Percentiles rank a stretch among this genome's conserved stretches.
phyloP scores from a whole-genome alignment of 2,113 vertebrate species.

The Scatophagus argus region DNA sequence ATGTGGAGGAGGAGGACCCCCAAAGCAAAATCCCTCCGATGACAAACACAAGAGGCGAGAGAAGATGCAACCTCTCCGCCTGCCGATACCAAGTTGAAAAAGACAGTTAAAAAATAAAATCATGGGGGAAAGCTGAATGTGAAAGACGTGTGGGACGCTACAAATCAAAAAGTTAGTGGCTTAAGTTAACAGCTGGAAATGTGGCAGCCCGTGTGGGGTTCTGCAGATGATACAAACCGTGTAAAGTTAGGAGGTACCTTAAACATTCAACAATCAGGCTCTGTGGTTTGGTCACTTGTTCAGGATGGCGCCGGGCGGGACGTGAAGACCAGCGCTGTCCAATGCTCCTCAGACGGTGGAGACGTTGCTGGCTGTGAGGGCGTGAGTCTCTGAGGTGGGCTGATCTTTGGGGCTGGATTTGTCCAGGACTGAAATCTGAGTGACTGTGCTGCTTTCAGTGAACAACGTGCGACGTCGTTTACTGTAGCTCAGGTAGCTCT shows the following conservation, averaged over 20 bases:
- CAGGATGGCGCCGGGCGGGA: background rate
- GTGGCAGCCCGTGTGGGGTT: background rate
- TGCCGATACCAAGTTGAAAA: background rate
- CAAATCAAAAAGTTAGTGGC: slow-evolving; percentile 3
- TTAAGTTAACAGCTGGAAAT: background rate
- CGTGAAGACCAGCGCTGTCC: accelerated
- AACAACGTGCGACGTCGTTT: slow-evolving; percentile 79
- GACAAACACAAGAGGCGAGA: background rate
- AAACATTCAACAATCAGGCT: slow-evolving; percentile 40
- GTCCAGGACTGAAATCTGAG: slow-evolving; percentile 86
- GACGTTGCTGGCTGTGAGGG: slow-evolving; percentile 31
- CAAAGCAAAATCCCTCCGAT: background rate
- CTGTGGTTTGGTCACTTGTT: slow-evolving; percentile 23
- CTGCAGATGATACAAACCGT: background rate
- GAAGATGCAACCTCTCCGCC: background rate
- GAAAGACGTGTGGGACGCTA: background rate
- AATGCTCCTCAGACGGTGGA: slow-evolving; percentile 45
- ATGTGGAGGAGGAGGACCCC: slow-evolving; percentile 13
- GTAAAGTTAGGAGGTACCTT: slow-evolving; percentile 11
- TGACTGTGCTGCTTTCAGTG: slow-evolving; percentile 84
- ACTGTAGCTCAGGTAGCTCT: slow-evolving; percentile 81
- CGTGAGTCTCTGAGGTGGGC: background rate
- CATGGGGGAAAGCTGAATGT: background rate
- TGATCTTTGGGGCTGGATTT: slow-evolving; percentile 82
- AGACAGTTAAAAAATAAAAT: slow-evolving; percentile 3